Base-by-base conservation (phyloP, 2,888 invertebrate genomes). In the Mythimna pallens region DNA sequence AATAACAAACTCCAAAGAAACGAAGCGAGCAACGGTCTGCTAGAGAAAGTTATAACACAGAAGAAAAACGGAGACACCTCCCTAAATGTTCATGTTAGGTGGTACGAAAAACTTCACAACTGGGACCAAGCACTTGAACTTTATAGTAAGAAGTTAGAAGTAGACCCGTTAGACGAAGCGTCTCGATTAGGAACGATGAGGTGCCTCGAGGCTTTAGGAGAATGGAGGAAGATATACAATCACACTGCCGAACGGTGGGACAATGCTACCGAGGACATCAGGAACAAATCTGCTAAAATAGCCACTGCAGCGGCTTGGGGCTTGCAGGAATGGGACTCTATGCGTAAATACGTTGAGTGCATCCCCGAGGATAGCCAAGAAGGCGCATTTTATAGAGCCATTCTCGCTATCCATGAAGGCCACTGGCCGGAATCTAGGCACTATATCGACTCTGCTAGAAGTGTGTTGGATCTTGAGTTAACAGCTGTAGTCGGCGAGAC, bases 91-190 rank as follows among this genome's bases (percentile, higher is more conserved):
- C 93, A 94, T 92, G 99, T 99, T 40, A 97, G 98, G 2, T 99
- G 99, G 99, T 99, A 99, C 92, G 99, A 99, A 92, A 99, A 99
- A 92, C 95, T 99, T 3, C 99, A 99, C 93, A 99, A 99, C 91
- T 99, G 99, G 99, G 99, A 99, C 84, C 98, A 99, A 91, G 99
- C 99, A 0, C 94, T 99, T 70, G 97, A 98, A 75, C 97, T 99
- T 9, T 99, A 99, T 90, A 97, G 97, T 78, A 97, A 97, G 75
- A 98, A 98, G 88, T 94, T 98, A 68, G 97, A 97, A 61, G 94
- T 95, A 0, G 97, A 97, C 84, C 96, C 97, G 0, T 94, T 97
- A 36, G 98, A 99, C 88, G 95, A 97, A 25, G 98, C 99, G 58
- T 97, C 99, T 0, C 97, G 97, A n/a, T 94, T 99, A 52, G 99